Conservation (phyloP, 2,888 invertebrate genomes). For the Morinoia aosen region DNA sequence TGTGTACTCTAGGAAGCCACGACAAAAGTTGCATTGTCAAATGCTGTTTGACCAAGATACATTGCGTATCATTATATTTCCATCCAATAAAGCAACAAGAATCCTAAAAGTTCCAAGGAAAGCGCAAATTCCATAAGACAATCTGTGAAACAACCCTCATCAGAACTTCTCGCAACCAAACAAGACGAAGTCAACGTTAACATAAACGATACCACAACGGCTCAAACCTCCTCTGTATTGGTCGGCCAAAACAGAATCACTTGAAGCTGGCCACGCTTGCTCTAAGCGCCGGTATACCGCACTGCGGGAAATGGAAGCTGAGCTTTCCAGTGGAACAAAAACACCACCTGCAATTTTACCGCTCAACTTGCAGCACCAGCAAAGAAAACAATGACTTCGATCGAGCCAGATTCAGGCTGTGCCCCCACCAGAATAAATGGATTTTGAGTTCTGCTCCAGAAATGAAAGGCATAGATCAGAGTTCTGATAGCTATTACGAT, state of each 20-base stretch:
- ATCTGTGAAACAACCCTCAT: neutral
- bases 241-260: neutral
- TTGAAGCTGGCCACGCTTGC: neutral
- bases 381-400: neutral
- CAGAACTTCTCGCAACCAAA: neutral
- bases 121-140: neutral
- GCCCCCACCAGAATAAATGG: neutral
- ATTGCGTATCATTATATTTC: no score
- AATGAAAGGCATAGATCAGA: neutral
- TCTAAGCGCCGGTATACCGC: neutral
- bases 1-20: no score
- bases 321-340: slow-evolving; percentile 1
- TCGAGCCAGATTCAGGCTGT: neutral
- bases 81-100: neutral
- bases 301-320: neutral
- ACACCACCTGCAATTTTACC: neutral
- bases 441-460: neutral
- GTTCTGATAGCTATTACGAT: neutral
- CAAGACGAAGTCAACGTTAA: neutral
- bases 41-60: no score
- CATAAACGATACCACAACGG: neutral
- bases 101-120: neutral
- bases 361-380: neutral
- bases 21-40: no score
- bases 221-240: neutral